phyloP scores from a whole-genome alignment of 2,113 vertebrate species.

The Telmatochromis sp. region DNA sequence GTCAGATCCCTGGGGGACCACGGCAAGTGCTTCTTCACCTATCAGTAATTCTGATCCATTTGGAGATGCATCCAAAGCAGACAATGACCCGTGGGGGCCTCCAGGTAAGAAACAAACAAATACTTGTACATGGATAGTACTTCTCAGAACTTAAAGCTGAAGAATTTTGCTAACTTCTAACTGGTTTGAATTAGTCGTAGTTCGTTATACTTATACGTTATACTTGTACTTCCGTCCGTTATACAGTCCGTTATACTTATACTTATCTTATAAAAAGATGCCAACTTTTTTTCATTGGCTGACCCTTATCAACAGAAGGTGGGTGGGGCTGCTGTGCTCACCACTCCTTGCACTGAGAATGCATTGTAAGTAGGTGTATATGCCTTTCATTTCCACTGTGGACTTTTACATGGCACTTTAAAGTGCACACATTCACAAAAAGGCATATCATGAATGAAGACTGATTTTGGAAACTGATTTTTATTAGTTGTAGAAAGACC shows the following conservation, averaged over 20 bases:
- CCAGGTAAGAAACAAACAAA: conserved; percentile 40
- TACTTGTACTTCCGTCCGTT: background rate
- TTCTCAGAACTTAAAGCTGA: background rate
- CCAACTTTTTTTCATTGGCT: background rate
- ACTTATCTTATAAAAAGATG: background rate
- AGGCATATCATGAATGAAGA: background rate
- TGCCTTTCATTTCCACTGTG: background rate
- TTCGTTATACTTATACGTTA: background rate
- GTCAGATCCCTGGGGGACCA: conserved; percentile 69
- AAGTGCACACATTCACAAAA: background rate
- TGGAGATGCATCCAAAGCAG: conserved; percentile 47
- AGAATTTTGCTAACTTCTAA: background rate
- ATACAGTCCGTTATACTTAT: too few species aligned
- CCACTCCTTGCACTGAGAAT: background rate
- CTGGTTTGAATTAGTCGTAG: background rate
- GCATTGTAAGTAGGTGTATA: background rate
- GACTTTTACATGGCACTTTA: background rate
- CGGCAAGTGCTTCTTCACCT: background rate
- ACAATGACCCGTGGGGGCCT: conserved; percentile 65
- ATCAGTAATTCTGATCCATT: conserved; percentile 46
- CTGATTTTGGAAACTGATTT: background rate
- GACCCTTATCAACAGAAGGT: background rate
- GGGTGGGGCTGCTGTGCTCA: background rate
- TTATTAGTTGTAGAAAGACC: rapidly evolving
- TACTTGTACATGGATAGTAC: background rate